Percentiles rank a stretch among this genome's conserved stretches.
Conservation (phyloP, 2,113 vertebrate species). For the Xiphias gladius region DNA sequence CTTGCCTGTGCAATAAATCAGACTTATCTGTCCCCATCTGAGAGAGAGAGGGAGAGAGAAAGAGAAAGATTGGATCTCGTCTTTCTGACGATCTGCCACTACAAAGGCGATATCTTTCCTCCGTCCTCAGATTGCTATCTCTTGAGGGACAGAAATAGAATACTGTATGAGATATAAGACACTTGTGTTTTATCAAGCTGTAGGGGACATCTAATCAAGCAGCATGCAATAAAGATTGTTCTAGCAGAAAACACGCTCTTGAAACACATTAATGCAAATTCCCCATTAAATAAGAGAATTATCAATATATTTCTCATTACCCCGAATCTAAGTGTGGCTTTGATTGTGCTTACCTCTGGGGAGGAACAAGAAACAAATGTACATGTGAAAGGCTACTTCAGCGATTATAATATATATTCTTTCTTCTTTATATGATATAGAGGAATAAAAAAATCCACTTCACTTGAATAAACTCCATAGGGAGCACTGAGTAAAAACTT, state of each 20-base stretch:
- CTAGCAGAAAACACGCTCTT: slow-evolving; percentile 10
- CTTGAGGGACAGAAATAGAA: slow-evolving; percentile 67
- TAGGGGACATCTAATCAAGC: slow-evolving; percentile 50
- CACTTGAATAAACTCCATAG: slow-evolving; percentile 46
- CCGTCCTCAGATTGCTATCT: slow-evolving; percentile 71
- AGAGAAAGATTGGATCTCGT: slow-evolving; percentile 65
- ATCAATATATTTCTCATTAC: slow-evolving; percentile 28
- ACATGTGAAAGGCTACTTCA: slow-evolving; percentile 17
- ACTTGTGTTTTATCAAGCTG: slow-evolving; percentile 50
- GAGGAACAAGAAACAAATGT: not conserved
- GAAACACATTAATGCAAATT: slow-evolving; percentile 35
- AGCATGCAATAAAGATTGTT: slow-evolving; percentile 28
- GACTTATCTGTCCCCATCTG: slow-evolving; percentile 52
- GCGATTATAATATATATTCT: slow-evolving; percentile 5
- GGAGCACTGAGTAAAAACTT: slow-evolving; percentile 27
- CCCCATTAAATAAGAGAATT: slow-evolving; percentile 4
- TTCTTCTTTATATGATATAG: slow-evolving; percentile 6
- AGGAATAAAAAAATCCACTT: slow-evolving; percentile 25
- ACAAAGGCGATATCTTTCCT: slow-evolving; percentile 71
- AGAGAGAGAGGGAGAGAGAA: slow-evolving; percentile 24
- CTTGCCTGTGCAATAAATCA: slow-evolving; percentile 49
- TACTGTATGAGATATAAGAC: slow-evolving; percentile 55
- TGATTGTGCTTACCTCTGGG: not conserved
- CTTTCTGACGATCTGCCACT: slow-evolving; percentile 71
- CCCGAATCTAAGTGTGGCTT: slow-evolving; percentile 12